Percentiles rank a stretch among this genome's conserved stretches.
phyloP scores from a whole-genome alignment of 2,113 vertebrate species.

The Thamnophis sirtalis region DNA sequence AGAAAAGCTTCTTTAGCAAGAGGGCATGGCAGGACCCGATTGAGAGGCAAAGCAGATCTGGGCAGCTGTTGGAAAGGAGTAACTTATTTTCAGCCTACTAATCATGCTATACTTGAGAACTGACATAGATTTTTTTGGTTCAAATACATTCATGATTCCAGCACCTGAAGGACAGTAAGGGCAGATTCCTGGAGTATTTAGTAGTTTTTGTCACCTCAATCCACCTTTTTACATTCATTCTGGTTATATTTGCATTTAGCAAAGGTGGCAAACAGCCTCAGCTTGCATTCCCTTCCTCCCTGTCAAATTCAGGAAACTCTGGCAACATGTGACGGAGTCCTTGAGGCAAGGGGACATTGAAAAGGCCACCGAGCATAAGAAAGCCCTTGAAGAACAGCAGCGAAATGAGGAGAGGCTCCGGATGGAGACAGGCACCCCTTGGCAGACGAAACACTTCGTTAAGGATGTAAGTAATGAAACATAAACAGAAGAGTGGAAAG shows the following conservation, averaged over 20 bases:
- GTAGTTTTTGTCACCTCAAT: neutral
- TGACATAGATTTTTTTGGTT: neutral
- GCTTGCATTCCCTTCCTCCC: neutral
- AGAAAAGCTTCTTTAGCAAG: neutral
- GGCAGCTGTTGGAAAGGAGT: neutral
- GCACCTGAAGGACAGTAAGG: neutral
- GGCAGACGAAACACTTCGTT: slow-evolving; percentile 90
- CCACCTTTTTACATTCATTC: neutral
- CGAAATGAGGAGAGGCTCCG: slow-evolving; percentile 87
- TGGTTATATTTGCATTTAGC: neutral
- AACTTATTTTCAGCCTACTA: neutral
- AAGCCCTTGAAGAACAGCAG: slow-evolving; percentile 87
- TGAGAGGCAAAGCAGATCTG: neutral
- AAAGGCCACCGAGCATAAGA: slow-evolving; percentile 92
- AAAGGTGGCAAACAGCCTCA: neutral
- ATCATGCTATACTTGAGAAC: neutral
- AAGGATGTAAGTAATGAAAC: slow-evolving; percentile 75
- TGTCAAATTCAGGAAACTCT: slow-evolving; percentile 77
- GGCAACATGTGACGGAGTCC: slow-evolving; percentile 89
- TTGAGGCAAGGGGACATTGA: slow-evolving; percentile 88
- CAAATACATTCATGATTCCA: neutral
- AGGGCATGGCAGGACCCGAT: neutral
- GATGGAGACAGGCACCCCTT: slow-evolving; percentile 80
- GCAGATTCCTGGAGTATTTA: neutral
- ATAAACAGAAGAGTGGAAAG: neutral